Percentiles rank a stretch among this genome's conserved stretches.
These are phyloP conservation scores for Caenorhabditis panamensis DNA, from an alignment of 2,888 invertebrate species.

Conservation along the genomic window DNA sequence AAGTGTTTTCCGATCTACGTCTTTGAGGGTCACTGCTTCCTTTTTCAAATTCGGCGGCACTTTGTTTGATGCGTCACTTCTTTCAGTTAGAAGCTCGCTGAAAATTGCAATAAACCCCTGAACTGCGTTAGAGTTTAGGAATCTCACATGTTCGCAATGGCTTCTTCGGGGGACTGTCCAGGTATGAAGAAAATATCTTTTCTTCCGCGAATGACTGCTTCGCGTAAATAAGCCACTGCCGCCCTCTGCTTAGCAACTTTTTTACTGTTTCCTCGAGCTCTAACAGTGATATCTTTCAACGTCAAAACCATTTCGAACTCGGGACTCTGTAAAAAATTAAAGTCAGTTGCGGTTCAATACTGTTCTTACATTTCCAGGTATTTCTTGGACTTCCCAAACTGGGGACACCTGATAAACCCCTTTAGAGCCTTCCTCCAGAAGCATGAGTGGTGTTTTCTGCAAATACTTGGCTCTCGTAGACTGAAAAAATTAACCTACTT, in stretches of 20 bases:
- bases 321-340: constrained; percentile 8
- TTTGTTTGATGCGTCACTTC: constrained; percentile 17
- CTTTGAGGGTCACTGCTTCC: neutral
- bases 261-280: constrained; percentile 48
- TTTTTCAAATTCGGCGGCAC: neutral
- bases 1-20: neutral
- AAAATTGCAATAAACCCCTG: constrained; percentile 13
- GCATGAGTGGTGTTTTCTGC: constrained; percentile 61
- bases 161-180: constrained; percentile 59
- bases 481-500: too few relatives aligned
- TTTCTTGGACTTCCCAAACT: constrained; percentile 11
- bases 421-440: constrained; percentile 63
- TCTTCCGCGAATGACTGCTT: constrained; percentile 43
- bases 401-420: constrained; percentile 25
- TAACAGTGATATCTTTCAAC: constrained; percentile 22
- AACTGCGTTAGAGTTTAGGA: too few relatives aligned
- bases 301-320: constrained; percentile 47
- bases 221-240: constrained; percentile 41
- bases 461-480: too few relatives aligned
- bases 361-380: neutral
- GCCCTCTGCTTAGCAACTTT: constrained; percentile 67
- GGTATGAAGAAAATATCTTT: constrained; percentile 63
- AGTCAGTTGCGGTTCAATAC: neutral
- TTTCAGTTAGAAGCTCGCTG: constrained; percentile 89
- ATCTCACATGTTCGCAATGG: constrained; percentile 57